Base-by-base conservation (phyloP, 1,140 invertebrate genomes). In the Drosophila repleta region DNA sequence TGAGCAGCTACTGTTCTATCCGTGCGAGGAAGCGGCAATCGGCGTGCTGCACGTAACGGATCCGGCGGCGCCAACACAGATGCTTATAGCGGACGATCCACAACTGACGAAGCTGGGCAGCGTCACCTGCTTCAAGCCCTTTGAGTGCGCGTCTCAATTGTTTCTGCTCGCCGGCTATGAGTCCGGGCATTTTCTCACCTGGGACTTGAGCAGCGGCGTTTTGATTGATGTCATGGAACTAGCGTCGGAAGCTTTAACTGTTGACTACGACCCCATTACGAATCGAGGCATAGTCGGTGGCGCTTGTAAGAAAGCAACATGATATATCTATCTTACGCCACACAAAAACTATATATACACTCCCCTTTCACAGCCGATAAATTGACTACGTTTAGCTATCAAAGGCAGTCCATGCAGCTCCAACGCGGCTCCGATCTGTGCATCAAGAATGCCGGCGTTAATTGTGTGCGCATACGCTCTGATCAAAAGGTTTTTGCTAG, bases 401-500 rank as follows among this genome's bases (percentile, higher is more conserved):
- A 93, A 48, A 92, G 90, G 75, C 92, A 92, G 80, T 92, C 93
- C 83, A 93, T 94, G 76, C 93, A 93, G 71, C 91, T 96, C 57
- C 91, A 92, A 53, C 92, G 94, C 64, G 94, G 94, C 90, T 92
- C 92, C 65, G 94, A 94, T 76, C 89, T 95, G 37, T 89, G 91
- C 29, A 93, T 96, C 10, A 96, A 94, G 76, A 96, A 96, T 91
- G 91, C 94, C 5, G 96, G 96, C 43, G 94, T 95, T 26, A 95
- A 94, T 83, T 93, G 93, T 71, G 92, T 96, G n/a, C 93, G 93
- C 67, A 94, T 96, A 49, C 93, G 96, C 60, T 79, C 92, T 0
- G 96, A 97, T 92, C 93, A 94, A 10, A 96, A 95, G 91, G 94
- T 97, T 5, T 94, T 97, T 82, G 94, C 94, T 18, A 93, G 93